A percentile compares a stretch with the other conserved stretches of the same genome.
phyloP scores from a whole-genome alignment of 2,797 vertebrate species.

The Rhinichthys osculus region DNA sequence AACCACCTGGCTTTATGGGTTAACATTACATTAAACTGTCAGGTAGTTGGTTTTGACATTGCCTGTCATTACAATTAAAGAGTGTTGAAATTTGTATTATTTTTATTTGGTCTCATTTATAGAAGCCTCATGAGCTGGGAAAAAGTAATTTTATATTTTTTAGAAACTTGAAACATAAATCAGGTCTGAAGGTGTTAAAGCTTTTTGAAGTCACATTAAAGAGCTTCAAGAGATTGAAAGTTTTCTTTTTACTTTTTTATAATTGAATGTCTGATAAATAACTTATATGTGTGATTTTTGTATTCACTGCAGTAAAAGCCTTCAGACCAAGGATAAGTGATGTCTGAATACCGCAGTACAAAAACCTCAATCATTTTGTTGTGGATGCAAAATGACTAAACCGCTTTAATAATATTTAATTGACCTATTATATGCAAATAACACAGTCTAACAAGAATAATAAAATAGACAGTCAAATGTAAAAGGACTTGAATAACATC shows the following conservation, averaged over 20 bases:
- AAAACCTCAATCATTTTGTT: not conserved
- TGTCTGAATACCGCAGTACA: not conserved
- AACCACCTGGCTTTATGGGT: too few species aligned
- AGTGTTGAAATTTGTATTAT: too few species aligned
- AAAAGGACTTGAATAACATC: not conserved
- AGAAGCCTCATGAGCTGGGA: too few species aligned
- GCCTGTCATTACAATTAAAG: too few species aligned
- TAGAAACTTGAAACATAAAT: too few species aligned
- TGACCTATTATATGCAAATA: not conserved
- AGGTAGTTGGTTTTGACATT: too few species aligned
- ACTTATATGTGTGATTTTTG: not conserved
- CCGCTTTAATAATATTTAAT: not conserved
- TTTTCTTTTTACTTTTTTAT: not conserved
- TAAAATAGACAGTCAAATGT: not conserved
- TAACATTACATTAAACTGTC: too few species aligned
- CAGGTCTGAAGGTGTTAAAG: too few species aligned
- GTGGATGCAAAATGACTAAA: not conserved
- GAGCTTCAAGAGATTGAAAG: not conserved
- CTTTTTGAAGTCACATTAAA: not conserved
- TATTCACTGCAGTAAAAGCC: not conserved
- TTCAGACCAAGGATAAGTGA: conserved; percentile 2
- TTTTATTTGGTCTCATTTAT: too few species aligned
- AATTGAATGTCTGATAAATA: not conserved
- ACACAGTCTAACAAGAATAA: not conserved
- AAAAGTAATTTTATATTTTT: too few species aligned